phyloP scores from a whole-genome alignment of 2,888 invertebrate species.

The Hyppa rectilinea region DNA sequence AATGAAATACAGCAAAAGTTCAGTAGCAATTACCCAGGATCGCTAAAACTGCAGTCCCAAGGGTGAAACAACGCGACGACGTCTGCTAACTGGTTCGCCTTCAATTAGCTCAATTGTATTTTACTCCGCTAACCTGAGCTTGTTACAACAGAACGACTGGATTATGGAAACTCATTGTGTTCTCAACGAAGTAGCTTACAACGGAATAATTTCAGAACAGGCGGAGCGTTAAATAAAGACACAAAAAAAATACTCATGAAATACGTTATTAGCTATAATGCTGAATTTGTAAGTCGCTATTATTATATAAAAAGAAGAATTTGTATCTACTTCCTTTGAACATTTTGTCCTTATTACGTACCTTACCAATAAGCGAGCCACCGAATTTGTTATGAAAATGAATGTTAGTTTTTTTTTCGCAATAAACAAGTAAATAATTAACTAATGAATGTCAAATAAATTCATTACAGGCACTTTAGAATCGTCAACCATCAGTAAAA shows the following conservation, averaged over 20 bases:
- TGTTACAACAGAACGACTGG: constrained; percentile 19
- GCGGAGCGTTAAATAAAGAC: constrained; percentile 47
- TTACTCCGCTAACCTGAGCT: constrained; percentile 45
- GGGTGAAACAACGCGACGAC: constrained; percentile 39
- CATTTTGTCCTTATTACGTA: constrained; percentile 30
- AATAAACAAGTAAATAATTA: constrained; percentile 18
- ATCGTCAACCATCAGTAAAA: no score
- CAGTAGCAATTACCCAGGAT: constrained; percentile 22
- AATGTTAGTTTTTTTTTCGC: background rate
- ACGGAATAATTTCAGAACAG: constrained; percentile 41
- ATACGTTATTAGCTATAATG: constrained; percentile 11
- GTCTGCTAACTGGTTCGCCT: constrained; percentile 26
- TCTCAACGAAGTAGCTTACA: constrained; percentile 23
- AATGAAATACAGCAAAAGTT: constrained; percentile 11
- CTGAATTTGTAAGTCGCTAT: constrained; percentile 9
- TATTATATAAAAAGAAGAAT: constrained; percentile 9
- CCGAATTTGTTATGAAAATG: constrained; percentile 11
- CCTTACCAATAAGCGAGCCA: constrained; percentile 14
- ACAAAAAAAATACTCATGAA: constrained; percentile 27
- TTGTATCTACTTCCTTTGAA: constrained; percentile 24
- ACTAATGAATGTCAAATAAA: no score
- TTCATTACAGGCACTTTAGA: no score
- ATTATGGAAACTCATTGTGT: constrained; percentile 21
- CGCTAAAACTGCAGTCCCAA: constrained; percentile 32
- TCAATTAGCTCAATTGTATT: constrained; percentile 47